A percentile compares a stretch with the other conserved stretches of the same genome.
Conservation (phyloP, 2,797 vertebrate genomes). For the Taeniopygia guttata region DNA sequence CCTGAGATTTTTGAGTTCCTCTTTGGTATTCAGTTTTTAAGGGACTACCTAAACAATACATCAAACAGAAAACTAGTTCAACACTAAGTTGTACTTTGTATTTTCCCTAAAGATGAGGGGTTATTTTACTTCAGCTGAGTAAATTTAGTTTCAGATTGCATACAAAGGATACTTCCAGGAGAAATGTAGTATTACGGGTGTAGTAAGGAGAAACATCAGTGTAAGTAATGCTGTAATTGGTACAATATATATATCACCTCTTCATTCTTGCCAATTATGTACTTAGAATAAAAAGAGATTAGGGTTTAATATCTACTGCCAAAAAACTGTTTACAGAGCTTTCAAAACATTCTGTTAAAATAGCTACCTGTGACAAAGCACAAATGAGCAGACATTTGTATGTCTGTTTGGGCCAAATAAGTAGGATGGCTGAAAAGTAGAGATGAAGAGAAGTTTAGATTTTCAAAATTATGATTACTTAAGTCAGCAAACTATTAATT, state of each 20-base stretch:
- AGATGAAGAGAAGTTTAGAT: background rate
- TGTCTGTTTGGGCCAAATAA: background rate
- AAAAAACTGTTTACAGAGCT: background rate
- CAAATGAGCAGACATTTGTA: background rate
- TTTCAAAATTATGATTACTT: background rate
- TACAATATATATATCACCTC: background rate
- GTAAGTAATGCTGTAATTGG: background rate
- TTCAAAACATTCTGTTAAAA: background rate
- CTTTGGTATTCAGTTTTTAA: background rate
- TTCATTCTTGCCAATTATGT: background rate
- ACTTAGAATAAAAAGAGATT: background rate
- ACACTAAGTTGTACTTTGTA: background rate
- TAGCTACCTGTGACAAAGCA: background rate
- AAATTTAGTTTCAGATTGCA: background rate
- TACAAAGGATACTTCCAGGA: background rate
- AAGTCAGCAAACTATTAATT: background rate
- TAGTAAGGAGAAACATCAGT: background rate
- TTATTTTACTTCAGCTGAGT: background rate
- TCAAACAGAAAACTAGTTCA: background rate
- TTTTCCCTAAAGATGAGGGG: background rate
- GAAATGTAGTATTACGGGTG: background rate
- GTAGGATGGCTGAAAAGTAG: background rate
- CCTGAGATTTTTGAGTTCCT: background rate
- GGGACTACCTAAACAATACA: background rate
- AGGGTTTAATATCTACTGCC: background rate